phyloP scores from a whole-genome alignment of 2,888 invertebrate species.

The Gymnosoma rotundatum region DNA sequence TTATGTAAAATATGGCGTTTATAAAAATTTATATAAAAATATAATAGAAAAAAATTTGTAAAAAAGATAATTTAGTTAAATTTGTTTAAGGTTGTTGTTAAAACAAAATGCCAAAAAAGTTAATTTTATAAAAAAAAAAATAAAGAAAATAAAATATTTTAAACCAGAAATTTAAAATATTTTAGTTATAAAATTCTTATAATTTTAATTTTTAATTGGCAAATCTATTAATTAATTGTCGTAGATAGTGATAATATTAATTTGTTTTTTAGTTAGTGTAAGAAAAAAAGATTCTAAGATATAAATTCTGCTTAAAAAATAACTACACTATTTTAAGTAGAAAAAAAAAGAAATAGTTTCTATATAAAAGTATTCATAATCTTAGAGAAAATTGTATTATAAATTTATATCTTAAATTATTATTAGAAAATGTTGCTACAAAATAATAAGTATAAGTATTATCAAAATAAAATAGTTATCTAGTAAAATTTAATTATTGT shows the following conservation, averaged over 20 bases:
- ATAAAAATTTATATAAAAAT: conserved; percentile 43
- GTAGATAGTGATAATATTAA: conserved; percentile 27
- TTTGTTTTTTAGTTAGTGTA: conserved; percentile 16
- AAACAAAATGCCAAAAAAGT: conserved; percentile 58
- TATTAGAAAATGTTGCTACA: conserved; percentile 34
- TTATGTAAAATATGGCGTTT: conserved; percentile 33
- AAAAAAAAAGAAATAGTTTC: conserved; percentile 18
- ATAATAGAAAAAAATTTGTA: conserved; percentile 60
- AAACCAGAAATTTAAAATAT: conserved; percentile 14
- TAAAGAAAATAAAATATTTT: conserved; percentile 28
- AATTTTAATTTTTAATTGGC: neutral
- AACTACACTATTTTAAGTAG: conserved; percentile 43
- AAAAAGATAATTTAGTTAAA: conserved; percentile 61
- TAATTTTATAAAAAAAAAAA: conserved; percentile 40
- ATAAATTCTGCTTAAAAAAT: conserved; percentile 21
- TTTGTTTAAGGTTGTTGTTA: conserved; percentile 35
- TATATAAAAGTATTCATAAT: conserved; percentile 41
- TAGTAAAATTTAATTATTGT: neutral
- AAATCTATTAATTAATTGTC: conserved; percentile 31
- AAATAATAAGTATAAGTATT: conserved; percentile 22
- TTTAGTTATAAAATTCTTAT: conserved; percentile 21
- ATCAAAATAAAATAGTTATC: conserved; percentile 12
- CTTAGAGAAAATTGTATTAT: conserved; percentile 37
- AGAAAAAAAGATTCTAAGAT: conserved; percentile 7
- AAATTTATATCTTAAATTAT: conserved; percentile 39